Base-by-base conservation (phyloP, 2,888 invertebrate genomes). In the Dicyrtomina minuta region DNA sequence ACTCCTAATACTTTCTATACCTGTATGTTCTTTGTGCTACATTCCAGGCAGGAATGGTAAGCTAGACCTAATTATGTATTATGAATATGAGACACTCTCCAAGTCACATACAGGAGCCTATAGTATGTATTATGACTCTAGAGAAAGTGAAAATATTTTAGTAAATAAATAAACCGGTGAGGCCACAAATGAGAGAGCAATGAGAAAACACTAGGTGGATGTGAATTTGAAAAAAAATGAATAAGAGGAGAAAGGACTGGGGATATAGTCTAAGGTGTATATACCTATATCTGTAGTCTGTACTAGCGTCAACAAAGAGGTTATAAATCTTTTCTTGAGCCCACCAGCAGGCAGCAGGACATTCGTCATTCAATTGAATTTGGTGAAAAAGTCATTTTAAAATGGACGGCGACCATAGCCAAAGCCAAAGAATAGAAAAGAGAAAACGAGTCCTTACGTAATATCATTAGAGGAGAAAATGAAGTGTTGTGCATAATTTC, bases 311-410 rank as follows among this genome's bases (percentile, higher is more conserved):
- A 51, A 51, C 51, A 51, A 46, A 46, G 15, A 13, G 17, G 17
- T n/a, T 46, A 46, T 46, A 46, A 17, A 46, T 44, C 17, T 61
- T 61, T 44, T 46, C 44, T 46, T 46, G 46, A 44, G 46, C 33
- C 62, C 49, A 49, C 62, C 49, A 46, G 51, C 27, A 49, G 49
- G 62, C 62, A 27, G 62, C 62, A 49, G 27, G 17, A 24, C 60
- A 60, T 60, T 41, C 60, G 33, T 33, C 33, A 33, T 49, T 24
- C 51, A 51, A 62, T 62, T 62, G 51, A 62, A 51, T 49, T 33
- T 20, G 46, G 46, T 33, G 20, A 51, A 49, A n/a, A 46, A 46
- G 26, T 8, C 15, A 24, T 46, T 61, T 61, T 61, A 60, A 43
- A 41, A 41, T 22, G 24, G 13, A 22, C 43, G 41, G 41, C 43